Conservation (phyloP, 2,113 vertebrate genomes). For the Mus pahari region DNA sequence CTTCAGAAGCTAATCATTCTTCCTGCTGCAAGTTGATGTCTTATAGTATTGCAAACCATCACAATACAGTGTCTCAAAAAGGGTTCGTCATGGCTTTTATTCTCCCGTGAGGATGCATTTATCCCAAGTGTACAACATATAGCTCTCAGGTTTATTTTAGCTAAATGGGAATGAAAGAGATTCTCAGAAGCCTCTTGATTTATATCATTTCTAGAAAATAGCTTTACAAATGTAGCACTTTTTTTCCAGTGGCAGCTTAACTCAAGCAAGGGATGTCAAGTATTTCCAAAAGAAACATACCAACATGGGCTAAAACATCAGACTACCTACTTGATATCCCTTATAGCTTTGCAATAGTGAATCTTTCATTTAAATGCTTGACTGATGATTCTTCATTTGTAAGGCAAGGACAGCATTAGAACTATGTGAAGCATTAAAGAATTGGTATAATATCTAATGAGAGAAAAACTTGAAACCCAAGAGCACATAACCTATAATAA, state of each 20-base stretch:
- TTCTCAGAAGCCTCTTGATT: constrained; percentile 50
- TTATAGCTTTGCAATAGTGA: neutral
- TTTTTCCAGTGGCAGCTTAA: neutral
- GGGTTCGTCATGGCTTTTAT: neutral
- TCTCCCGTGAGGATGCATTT: neutral
- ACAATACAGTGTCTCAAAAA: neutral
- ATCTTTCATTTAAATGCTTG: neutral
- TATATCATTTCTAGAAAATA: constrained; percentile 65
- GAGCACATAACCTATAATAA: no score
- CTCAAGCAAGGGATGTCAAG: constrained; percentile 17
- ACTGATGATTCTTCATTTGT: neutral
- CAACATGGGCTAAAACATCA: neutral
- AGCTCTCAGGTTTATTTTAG: constrained; percentile 36
- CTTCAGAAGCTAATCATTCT: neutral
- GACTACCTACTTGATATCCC: neutral
- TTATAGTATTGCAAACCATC: neutral
- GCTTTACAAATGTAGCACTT: constrained; percentile 1
- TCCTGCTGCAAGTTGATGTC: neutral
- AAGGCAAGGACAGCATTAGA: constrained; percentile 4
- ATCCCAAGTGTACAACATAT: constrained; percentile 25
- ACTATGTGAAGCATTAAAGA: neutral
- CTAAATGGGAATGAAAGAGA: constrained; percentile 21
- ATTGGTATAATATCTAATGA: neutral
- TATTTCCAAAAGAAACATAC: neutral
- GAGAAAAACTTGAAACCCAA: neutral